phyloP scores from a whole-genome alignment of 2,888 invertebrate species.

The Dicranocentrus wangi region DNA sequence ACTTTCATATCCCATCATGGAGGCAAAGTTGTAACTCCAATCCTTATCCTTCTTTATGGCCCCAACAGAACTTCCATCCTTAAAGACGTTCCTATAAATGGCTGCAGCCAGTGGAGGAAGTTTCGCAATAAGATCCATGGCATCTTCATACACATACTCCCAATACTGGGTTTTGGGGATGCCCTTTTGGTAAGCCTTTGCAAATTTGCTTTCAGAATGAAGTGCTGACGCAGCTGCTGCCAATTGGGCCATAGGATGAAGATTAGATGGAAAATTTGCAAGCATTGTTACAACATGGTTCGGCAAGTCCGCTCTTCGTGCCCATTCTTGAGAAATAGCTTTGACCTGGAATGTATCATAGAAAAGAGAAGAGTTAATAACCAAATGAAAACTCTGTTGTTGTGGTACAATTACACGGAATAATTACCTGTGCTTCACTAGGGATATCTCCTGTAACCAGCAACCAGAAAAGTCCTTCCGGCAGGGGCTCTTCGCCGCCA shows the following conservation, averaged over 20 bases:
- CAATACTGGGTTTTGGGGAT: slow-evolving; percentile 92
- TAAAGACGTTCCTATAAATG: slow-evolving; percentile 91
- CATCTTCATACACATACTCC: slow-evolving; percentile 94
- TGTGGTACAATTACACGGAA: no score
- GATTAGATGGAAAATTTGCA: slow-evolving; percentile 89
- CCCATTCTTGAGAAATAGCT: slow-evolving; percentile 88
- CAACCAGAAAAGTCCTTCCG: slow-evolving; percentile 96
- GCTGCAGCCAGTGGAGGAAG: slow-evolving; percentile 94
- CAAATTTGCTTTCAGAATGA: slow-evolving; percentile 93
- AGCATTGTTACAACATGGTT: slow-evolving; percentile 93
- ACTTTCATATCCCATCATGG: slow-evolving; percentile 91
- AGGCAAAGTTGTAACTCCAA: slow-evolving; percentile 93
- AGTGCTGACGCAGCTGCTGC: slow-evolving; percentile 92
- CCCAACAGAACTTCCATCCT: slow-evolving; percentile 89
- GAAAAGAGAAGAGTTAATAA: no score
- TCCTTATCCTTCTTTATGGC: slow-evolving; percentile 92
- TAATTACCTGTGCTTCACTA: slow-evolving; percentile 82
- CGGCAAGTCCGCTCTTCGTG: slow-evolving; percentile 89
- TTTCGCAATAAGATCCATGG: slow-evolving; percentile 96
- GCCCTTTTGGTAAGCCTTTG: slow-evolving; percentile 90
- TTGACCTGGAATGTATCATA: slow-evolving; percentile 74
- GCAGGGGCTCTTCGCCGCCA: slow-evolving; percentile 88
- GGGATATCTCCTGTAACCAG: slow-evolving; percentile 92
- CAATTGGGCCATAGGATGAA: slow-evolving; percentile 97
- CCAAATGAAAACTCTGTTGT: no score